Conservation (phyloP, 2,888 invertebrate species). For the Allolobophora icterica region DNA sequence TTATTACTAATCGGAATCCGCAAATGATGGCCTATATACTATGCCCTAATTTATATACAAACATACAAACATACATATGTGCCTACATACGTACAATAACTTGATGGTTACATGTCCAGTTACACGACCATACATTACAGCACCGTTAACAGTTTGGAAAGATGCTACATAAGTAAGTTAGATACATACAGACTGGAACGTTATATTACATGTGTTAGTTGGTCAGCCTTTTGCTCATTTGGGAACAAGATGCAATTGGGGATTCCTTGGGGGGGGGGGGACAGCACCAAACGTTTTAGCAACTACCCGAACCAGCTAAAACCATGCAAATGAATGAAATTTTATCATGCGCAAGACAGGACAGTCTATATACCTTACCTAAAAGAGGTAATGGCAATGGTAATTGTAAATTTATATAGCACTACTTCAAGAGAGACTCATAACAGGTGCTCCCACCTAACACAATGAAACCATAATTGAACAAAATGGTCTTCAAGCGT, state of each 20-base stretch:
- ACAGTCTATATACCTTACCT: neutral
- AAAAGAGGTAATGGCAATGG: too few relatives aligned
- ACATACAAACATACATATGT: neutral
- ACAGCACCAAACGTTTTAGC: neutral
- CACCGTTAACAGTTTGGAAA: neutral
- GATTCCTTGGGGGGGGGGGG: neutral
- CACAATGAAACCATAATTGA: too few relatives aligned
- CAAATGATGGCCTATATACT: too few relatives aligned
- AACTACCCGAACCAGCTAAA: neutral
- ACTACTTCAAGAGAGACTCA: too few relatives aligned
- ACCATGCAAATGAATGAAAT: neutral
- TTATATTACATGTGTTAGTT: neutral
- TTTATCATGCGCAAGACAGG: neutral
- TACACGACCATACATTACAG: too few relatives aligned
- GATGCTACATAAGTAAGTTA: neutral
- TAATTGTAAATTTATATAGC: too few relatives aligned
- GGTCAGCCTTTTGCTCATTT: neutral
- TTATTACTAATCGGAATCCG: too few relatives aligned
- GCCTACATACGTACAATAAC: neutral
- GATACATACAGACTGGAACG: neutral
- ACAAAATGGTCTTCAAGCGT: too few relatives aligned
- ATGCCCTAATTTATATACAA: too few relatives aligned
- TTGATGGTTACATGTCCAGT: too few relatives aligned
- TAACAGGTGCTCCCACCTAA: too few relatives aligned
- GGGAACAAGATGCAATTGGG: neutral